Base-by-base conservation (phyloP, 2,113 vertebrate species). In the Lanius collurio region DNA sequence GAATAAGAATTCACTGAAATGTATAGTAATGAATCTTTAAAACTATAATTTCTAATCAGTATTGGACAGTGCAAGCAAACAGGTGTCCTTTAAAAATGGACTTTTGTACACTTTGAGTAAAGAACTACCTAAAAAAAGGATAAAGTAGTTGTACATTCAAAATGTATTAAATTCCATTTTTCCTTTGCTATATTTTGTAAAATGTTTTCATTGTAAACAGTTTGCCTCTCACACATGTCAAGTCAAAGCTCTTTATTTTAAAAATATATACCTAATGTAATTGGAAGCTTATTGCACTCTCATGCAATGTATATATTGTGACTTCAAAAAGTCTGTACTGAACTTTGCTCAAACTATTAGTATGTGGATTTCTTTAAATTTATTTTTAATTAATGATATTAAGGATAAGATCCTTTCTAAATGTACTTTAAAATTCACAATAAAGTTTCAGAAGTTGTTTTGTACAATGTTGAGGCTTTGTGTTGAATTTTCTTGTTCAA, bases 401-500 rank as follows among this genome's bases (percentile, higher is more conserved):
- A 97, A 98, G 96, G 97, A 97, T 95, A 97, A 93, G 81, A 95
- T 98, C 96, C 95, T 98, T 98, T 98, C 97, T 98, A 98, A 97
- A 98, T 98, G 98, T 98, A 98, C 96, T 94, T 98, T 97, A 97
- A 98, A 98, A 97, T 97, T 97, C 97, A 98, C 98, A 98, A 98
- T 98, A 98, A 98, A 98, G 98, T 98, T 98, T 98, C 97, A 97
- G 96, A 98, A 98, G 86, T 98, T 98, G 97, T 98, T 98, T 98
- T 97, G 91, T 98, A 98, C 97, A 97, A 91, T 97, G 93, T 97
- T 95, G 97, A 98, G 97, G 97, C 97, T 98, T 98, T 97, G 98
- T 98, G 97, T 98, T 98, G 97, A 97, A 97, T 98, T 98, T 98
- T 95, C 89, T 97, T 94, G 55, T 94, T 95, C 90, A 95, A 64